Evolutionary conservation across 2,797 vertebrate genomes (phyloP), one percentile per base, ranked within the genome.

Genomic region (Anolis apletophallus): DNA sequence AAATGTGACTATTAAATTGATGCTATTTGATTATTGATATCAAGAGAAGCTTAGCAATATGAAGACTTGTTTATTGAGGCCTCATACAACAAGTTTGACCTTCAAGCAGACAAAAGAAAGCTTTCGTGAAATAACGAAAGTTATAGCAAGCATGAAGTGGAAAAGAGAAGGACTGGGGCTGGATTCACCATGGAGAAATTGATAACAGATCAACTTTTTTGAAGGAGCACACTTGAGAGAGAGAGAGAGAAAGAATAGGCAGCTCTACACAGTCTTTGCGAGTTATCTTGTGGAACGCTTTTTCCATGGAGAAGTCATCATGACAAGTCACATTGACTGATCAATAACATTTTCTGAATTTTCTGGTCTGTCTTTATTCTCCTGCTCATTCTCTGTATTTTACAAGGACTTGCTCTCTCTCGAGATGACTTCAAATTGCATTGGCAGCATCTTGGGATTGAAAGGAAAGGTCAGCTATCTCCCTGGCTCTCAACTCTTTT

Each of bases 381-480:
- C 29, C 14, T 0, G 1, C 54, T 0, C 0, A 0, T 5, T 69
- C 80, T 87, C 0, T 1, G 81, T 5, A 76, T 7, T 61, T 21
- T 17, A 52, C 92, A 85, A 85, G 54, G 52, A n/a, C 75, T 71
- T 21, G 3, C 7, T 46, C 13, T 8, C 64, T 81, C 29, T 19
- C 1, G 86, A 89, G 3, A 12, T 1, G 46, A n/a, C 10, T 80
- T 46, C 68, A 54, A 85, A 73, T 86, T 80, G 32, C 78, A 67
- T 11, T 81, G 68, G 68, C 7, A 52, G 81, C 57, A 78, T 57
- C 0, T 17, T 76, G n/a, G 0, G 13, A 19, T 32, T 67, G 26
- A 26, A 40, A 54, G 85, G 57, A 74, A 89, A 90, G 79, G 0
- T 0, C 0, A 0, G 2, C 4, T 40, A 67, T 12, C 40, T 84